phyloP scores from a whole-genome alignment of 2,888 invertebrate species.

The Chloroclysta siterata region DNA sequence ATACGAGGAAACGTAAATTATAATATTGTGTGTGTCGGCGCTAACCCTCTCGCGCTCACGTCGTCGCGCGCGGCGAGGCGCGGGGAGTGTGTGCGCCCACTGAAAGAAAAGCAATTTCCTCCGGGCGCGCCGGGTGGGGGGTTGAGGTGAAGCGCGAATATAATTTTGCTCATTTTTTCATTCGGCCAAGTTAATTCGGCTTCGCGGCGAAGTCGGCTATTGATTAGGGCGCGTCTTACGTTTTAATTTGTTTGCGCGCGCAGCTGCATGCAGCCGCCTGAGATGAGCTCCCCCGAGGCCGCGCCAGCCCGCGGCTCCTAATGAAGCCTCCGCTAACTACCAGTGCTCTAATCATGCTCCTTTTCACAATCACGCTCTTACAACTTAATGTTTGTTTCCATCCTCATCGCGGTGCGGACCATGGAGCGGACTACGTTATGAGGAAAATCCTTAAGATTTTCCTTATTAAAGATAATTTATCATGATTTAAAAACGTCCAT shows the following conservation, averaged over 20 bases:
- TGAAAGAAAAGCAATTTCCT: conserved; percentile 86
- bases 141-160: conserved; percentile 83
- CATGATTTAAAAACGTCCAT: background rate
- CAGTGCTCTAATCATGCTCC: conserved; percentile 70
- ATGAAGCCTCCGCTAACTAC: conserved; percentile 79
- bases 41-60: conserved; percentile 79
- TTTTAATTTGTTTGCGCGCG: conserved; percentile 86
- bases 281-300: conserved; percentile 67
- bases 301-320: conserved; percentile 57
- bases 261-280: conserved; percentile 79
- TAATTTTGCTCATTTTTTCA: conserved; percentile 86
- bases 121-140: conserved; percentile 66
- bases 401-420: conserved; percentile 12
- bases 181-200: conserved; percentile 85
- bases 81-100: conserved; percentile 77
- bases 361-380: conserved; percentile 73
- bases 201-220: conserved; percentile 83
- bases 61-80: conserved; percentile 60
- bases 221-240: conserved; percentile 85
- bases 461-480: background rate
- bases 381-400: conserved; percentile 44
- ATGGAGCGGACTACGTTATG: background rate
- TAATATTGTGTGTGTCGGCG: conserved; percentile 84
- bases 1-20: conserved; percentile 84
- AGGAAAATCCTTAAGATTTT: conserved; percentile 14